Evolutionary conservation across 2,888 invertebrate species (phyloP), one percentile per base, ranked within the genome.

Genomic region (Bembecia ichneumoniformis): DNA sequence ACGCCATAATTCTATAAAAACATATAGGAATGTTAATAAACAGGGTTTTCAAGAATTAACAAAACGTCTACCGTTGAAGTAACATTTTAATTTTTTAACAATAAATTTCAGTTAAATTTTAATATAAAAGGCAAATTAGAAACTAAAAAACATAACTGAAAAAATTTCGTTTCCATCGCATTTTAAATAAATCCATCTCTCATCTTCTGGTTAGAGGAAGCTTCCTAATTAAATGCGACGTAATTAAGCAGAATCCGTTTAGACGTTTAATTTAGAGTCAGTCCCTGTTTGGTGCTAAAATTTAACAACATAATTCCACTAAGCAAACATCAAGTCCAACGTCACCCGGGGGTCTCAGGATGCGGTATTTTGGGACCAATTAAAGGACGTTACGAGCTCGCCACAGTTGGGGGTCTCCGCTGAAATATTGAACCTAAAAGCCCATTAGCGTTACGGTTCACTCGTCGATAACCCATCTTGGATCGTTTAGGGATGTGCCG

Each of bases 371-470:
- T 64, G 74, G 71, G 76, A 71, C 70, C 79, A 74, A 81, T 82
- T 78, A 81, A 47, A 50, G 50, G 35, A 43, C 47, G 36, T 50
- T 50, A 52, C 52, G 62, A 60, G 55, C 59, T 60, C 55, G 59
- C 62, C 59, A 56, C 55, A 63, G 64, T 65, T 64, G 62, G 61
- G 63, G 61, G 59, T 56, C 58, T 50, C 46, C 65, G 59, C 74
- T 83, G 73, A 82, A 79, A 77, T 84, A 84, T 81, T 78, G 77
- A 77, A 78, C 77, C 71, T 71, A 68, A 74, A 77, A 74, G 71
- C 64, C 76, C 76, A 82, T 83, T 83, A 83, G 68, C 70, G 73
- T 71, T 70, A 73, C 77, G 66, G 67, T 70, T 69, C 63, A 60
- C 59, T 62, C 71, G 68, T 65, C 66, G 72, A 77, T 78, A 79